Evolutionary conservation across 2,888 invertebrate genomes (phyloP).

Genomic region (Thelaira solivaga): DNA sequence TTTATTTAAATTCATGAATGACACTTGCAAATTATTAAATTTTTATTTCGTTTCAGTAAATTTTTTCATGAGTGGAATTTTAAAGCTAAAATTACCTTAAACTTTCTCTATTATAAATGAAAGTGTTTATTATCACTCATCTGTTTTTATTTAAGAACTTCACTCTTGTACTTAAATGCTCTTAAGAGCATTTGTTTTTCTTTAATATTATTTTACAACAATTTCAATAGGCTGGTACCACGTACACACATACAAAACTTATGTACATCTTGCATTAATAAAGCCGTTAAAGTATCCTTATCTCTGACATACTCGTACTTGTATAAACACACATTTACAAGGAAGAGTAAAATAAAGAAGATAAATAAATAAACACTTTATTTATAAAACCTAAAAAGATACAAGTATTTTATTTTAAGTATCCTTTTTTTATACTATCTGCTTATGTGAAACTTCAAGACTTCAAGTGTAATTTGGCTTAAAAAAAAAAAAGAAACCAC

Average conservation of each 20-base stretch:
- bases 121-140: neutral
- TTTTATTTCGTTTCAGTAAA: no score
- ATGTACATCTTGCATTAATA: slow-evolving; percentile 21
- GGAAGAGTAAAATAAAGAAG: neutral
- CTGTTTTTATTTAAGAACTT: neutral
- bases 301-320: slow-evolving; percentile 23
- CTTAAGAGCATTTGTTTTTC: neutral
- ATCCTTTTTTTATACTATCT: no score
- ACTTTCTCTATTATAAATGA: neutral
- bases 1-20: no score
- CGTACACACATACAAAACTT: no score
- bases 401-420: slow-evolving; percentile 15
- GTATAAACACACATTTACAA: neutral
- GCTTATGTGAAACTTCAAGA: no score
- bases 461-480: no score
- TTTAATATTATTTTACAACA: slow-evolving; percentile 15
- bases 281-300: slow-evolving; percentile 30
- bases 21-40: no score
- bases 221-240: slow-evolving; percentile 15
- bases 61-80: no score
- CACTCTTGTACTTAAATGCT: neutral
- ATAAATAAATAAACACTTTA: slow-evolving; percentile 1
- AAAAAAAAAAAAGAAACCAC: no score
- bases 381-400: slow-evolving; percentile 2
- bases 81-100: neutral